These are phyloP conservation scores for Zosterops japonicus DNA, from an alignment of 2,113 vertebrate genomes.

Conservation along the genomic window DNA sequence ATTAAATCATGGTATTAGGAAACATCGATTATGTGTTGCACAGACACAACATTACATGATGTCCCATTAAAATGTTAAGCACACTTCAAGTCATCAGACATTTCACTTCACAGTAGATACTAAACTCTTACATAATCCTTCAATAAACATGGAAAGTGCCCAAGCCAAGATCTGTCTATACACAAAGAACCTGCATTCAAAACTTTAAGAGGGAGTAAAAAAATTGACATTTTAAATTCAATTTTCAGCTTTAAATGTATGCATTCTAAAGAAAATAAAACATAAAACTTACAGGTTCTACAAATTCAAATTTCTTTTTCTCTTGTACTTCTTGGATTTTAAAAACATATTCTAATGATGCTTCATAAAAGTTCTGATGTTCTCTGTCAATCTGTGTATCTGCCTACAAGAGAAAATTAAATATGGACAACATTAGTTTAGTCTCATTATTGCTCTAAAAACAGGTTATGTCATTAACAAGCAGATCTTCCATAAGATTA, in stretches of 20 bases:
- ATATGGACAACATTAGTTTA: not conserved
- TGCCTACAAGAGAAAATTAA: slow-evolving; percentile 79
- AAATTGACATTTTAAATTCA: not conserved
- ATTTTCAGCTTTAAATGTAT: not conserved
- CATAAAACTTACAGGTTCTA: slow-evolving; percentile 88
- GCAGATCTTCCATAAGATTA: not conserved
- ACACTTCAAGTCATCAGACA: not conserved
- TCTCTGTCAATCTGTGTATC: slow-evolving; percentile 93
- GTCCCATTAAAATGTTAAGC: slow-evolving; percentile 13
- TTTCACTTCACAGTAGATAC: slow-evolving; percentile 48
- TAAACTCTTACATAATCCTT: slow-evolving; percentile 11
- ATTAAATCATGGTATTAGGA: not conserved
- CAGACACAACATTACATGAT: not conserved
- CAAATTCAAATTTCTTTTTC: slow-evolving; percentile 99
- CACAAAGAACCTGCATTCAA: not conserved
- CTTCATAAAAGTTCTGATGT: slow-evolving; percentile 94
- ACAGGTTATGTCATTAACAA: not conserved
- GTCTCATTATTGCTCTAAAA: not conserved
- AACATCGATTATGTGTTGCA: not conserved
- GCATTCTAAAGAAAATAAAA: not conserved
- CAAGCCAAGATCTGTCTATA: not conserved
- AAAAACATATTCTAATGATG: slow-evolving; percentile 95
- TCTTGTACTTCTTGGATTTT: slow-evolving; percentile 99
- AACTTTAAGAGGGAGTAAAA: not conserved
- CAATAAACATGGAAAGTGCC: not conserved